Evolutionary conservation across 2,113 vertebrate species (phyloP).

Genomic region (Stomatorhinus ivindoensis): DNA sequence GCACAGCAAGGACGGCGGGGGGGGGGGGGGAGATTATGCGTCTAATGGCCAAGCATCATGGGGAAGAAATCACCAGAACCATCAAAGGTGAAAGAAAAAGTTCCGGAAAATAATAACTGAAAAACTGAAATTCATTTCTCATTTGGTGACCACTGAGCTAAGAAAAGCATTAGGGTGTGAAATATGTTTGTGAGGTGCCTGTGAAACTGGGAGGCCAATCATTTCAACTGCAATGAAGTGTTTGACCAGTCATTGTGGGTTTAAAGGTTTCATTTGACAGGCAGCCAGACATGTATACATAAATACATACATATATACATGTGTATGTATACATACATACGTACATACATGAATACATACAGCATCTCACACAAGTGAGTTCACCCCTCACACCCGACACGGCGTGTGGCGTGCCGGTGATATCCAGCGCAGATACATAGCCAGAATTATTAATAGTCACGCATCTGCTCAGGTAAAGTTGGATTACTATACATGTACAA

Average conservation of each 20-base stretch:
- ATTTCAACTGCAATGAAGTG: conserved; percentile 42
- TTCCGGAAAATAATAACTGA: conserved; percentile 33
- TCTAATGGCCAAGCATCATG: conserved; percentile 23
- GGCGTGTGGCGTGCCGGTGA: no score
- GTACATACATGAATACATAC: conserved; percentile 13
- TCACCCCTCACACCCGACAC: no score
- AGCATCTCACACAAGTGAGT: no score
- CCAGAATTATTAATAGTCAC: no score
- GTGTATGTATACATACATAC: neutral
- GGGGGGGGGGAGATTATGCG: conserved; percentile 21
- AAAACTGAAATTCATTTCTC: no score
- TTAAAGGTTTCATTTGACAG: conserved; percentile 7
- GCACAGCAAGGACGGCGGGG: neutral
- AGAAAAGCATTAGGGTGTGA: conserved; percentile 44
- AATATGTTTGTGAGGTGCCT: conserved; percentile 37
- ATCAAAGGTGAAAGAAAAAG: conserved; percentile 22
- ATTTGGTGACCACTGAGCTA: conserved; percentile 32
- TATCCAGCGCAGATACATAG: no score
- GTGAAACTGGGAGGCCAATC: conserved; percentile 49
- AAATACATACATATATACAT: neutral
- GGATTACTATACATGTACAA: no score
- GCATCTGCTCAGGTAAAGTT: no score
- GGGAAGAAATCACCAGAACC: conserved; percentile 34
- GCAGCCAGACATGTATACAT: neutral
- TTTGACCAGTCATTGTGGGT: conserved; percentile 38